Evolutionary conservation across 1,140 invertebrate genomes (phyloP).

Genomic region (Drosophila quadrilineata): DNA sequence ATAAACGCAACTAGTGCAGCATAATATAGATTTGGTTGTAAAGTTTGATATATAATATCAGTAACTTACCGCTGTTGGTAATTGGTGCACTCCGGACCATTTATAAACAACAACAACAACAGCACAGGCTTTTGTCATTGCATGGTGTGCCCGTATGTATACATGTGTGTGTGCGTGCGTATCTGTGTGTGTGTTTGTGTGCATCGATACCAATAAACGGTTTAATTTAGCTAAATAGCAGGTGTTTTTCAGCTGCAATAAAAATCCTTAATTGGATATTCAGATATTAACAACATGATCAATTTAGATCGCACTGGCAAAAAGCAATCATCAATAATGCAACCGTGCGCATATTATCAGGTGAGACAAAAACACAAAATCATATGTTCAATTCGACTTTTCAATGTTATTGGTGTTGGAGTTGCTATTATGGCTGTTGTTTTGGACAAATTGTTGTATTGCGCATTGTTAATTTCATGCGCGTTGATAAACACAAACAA

Average conservation of each 20-base stretch:
- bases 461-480: conserved; percentile 34
- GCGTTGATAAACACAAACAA: conserved; percentile 24
- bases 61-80: background rate
- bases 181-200: no score
- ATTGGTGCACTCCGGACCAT: conserved; percentile 9
- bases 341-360: conserved; percentile 45
- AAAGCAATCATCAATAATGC: conserved; percentile 56
- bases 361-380: conserved; percentile 34
- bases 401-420: background rate
- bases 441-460: conserved; percentile 18
- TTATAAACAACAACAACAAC: conserved; percentile 1
- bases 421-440: conserved; percentile 7
- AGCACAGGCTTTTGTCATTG: no score
- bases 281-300: conserved; percentile 29
- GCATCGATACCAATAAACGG: no score
- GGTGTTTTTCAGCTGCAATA: conserved; percentile 33
- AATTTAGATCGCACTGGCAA: conserved; percentile 41
- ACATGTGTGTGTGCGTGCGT: no score
- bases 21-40: no score
- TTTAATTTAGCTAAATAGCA: no score
- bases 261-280: conserved; percentile 8
- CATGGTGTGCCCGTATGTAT: no score
- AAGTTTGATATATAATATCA: no score
- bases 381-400: conserved; percentile 23
- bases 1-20: conserved; percentile 1